Percentiles rank a stretch among this genome's conserved stretches.
Conservation (phyloP, 2,888 invertebrate species). For the Trichopoda pennipes region DNA sequence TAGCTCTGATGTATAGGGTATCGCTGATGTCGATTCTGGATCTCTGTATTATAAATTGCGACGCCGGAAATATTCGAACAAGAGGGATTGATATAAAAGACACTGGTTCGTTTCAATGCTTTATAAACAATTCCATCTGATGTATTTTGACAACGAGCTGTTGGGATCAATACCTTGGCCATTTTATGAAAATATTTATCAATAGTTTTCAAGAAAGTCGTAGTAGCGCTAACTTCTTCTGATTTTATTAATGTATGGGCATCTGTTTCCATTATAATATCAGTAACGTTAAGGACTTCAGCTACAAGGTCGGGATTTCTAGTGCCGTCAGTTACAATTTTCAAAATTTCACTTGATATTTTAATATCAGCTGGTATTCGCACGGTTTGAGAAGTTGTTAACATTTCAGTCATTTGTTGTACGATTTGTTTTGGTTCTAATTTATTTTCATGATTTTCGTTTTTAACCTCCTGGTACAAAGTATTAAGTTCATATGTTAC, state of each 20-base stretch:
- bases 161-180: slow-evolving; percentile 14
- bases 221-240: slow-evolving; percentile 7
- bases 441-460: background rate
- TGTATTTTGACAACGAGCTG: slow-evolving; percentile 5
- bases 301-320: slow-evolving; percentile 2
- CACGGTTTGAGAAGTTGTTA: background rate
- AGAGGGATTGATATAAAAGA: slow-evolving; percentile 56
- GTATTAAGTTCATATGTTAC: slow-evolving; percentile 44
- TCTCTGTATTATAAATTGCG: slow-evolving; percentile 33
- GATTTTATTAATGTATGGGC: background rate
- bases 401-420: slow-evolving; percentile 17
- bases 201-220: slow-evolving; percentile 16
- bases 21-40: background rate
- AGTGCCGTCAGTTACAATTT: slow-evolving; percentile 18
- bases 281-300: slow-evolving; percentile 24
- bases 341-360: slow-evolving; percentile 47
- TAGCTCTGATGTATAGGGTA: background rate
- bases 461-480: slow-evolving; percentile 16
- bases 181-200: slow-evolving; percentile 45
- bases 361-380: slow-evolving; percentile 57
- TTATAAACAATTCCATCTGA: slow-evolving; percentile 10
- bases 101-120: background rate
- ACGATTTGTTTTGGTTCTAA: background rate
- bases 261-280: slow-evolving; percentile 32
- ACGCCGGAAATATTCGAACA: slow-evolving; percentile 59